A percentile compares a stretch with the other conserved stretches of the same genome.
These are phyloP conservation scores for Ophion obscuratus DNA, from an alignment of 2,888 invertebrate species.

Conservation along the genomic window DNA sequence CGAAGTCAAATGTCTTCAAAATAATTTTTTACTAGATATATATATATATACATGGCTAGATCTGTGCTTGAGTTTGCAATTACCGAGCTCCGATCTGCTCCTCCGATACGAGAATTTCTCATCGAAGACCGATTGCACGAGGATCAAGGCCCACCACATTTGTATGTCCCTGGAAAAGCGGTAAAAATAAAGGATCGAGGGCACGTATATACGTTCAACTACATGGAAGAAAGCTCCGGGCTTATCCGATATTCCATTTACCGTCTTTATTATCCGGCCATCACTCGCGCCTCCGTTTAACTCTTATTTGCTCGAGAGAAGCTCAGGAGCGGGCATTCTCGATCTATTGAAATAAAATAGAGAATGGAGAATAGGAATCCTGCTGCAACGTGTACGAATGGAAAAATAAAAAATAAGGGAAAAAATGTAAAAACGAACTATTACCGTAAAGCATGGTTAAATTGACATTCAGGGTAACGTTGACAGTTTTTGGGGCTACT, in stretches of 20 bases:
- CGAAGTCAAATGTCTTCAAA: background rate
- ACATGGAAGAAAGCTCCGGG: conserved; percentile 53
- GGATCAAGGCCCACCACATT: conserved; percentile 65
- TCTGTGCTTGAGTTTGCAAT: conserved; percentile 57
- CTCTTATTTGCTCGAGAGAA: conserved; percentile 57
- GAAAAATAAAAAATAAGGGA: background rate
- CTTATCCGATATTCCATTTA: conserved; percentile 76
- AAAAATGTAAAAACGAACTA: background rate
- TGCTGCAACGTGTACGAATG: background rate
- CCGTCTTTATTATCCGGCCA: conserved; percentile 62
- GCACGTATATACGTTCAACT: conserved; percentile 21
- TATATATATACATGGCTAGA: background rate
- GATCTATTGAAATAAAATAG: background rate
- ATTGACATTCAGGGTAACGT: too few species aligned
- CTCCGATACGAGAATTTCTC: conserved; percentile 38
- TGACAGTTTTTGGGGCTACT: too few species aligned
- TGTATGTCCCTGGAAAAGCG: conserved; percentile 58
- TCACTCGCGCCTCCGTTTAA: conserved; percentile 60
- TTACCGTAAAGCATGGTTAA: too few species aligned
- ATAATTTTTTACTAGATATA: background rate
- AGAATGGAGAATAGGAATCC: conserved; percentile 4
- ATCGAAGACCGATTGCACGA: conserved; percentile 50
- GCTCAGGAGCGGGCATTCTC: conserved; percentile 11
- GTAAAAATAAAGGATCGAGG: conserved; percentile 30
- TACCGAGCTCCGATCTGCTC: conserved; percentile 38